Evolutionary conservation across 1,140 invertebrate species (phyloP).

Genomic region (Periplaneta americana): DNA sequence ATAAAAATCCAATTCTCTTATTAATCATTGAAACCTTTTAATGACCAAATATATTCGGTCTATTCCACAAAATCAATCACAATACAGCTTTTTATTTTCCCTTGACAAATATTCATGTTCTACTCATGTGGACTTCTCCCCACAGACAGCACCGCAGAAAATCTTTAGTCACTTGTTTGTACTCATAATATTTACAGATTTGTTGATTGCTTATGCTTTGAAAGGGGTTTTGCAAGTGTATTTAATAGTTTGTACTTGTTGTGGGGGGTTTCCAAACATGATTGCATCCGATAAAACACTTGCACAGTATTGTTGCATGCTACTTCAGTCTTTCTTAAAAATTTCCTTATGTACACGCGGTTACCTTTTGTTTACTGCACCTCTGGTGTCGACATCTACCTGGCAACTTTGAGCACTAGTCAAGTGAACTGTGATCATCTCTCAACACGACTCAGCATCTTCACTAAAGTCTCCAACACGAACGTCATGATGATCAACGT

Average conservation of each 20-base stretch:
- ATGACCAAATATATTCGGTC: no score
- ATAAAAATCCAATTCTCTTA: neutral
- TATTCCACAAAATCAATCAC: neutral
- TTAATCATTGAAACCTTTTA: neutral
- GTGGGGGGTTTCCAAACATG: no score
- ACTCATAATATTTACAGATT: neutral
- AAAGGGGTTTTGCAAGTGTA: neutral
- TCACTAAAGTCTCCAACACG: neutral
- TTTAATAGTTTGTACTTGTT: no score
- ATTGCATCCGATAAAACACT: no score
- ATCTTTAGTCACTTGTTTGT: neutral
- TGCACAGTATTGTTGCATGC: no score
- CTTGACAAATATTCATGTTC: neutral
- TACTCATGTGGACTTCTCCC: neutral
- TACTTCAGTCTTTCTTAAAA: no score
- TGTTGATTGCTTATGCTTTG: neutral
- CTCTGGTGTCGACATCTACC: no score
- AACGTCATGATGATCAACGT: slow-evolving; percentile 18
- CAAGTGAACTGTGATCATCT: slow-evolving; percentile 3
- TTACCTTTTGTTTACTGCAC: no score
- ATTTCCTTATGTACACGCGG: neutral
- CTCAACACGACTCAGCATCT: neutral
- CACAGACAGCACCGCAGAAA: no score
- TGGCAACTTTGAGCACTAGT: neutral
- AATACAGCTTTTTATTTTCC: neutral